Evolutionary conservation across 1,140 invertebrate genomes (phyloP), one percentile per base, ranked within the genome.

Genomic region (Oncopeltus fasciatus): DNA sequence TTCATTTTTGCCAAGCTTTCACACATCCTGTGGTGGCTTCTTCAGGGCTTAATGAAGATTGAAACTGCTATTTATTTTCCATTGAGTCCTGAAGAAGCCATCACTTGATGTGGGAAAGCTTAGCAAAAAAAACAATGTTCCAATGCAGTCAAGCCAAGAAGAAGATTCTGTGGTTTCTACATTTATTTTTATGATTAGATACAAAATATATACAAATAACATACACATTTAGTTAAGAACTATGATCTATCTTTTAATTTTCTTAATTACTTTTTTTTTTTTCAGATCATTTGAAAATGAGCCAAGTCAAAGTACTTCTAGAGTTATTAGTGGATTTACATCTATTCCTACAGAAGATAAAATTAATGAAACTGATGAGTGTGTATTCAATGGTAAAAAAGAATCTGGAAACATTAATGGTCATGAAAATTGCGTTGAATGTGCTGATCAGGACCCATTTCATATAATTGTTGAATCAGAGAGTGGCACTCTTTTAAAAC

Each of bases 401-500:
- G 56, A 62, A 26, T n/a, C 44, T 62, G 38, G 12, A 49, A 62
- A 21, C 20, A 28, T 18, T 18, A 29, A 20, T 56, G 53, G 20
- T 18, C 51, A 46, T 57, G 51, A 57, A 18, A 33, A 16, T 62
- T 43, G n/a, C 20, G 38, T 20, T 11, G 31, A 56, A 56, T 29
- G 51, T 21, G 16, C 26, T 24, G 49, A 53, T 26, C 49, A 33
- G 0, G 57, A 59, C 33, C 57, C 57, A 20, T 59, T 59, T 44
- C 57, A 44, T 26, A 59, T 59, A 21, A 59, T 59, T 18, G 57
- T 59, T 27, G 57, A 59, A 21, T 59, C 57, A 20, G 57, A 59
- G 29, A 59, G 57, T 38, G 57, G 57, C 21, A 59, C 57, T 20
- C 57, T 59, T 31, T 27, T 59, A 3, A 59, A 59, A 43, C 31